Conservation (phyloP, 2,797 vertebrate genomes). For the Odontamblyopus lacepedii region DNA sequence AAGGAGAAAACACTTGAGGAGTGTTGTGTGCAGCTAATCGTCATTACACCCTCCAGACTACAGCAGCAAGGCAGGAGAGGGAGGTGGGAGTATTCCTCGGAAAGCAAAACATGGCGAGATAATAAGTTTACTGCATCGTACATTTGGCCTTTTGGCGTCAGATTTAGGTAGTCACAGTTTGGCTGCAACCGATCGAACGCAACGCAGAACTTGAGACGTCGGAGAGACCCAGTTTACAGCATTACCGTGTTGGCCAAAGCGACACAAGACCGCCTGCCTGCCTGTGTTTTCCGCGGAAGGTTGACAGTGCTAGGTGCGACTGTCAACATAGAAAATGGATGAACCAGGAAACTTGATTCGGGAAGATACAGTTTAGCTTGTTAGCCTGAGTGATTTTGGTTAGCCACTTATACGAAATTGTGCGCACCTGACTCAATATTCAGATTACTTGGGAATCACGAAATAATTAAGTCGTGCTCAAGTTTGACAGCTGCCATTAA, state of each 20-base stretch:
- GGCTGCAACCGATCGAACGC: slow-evolving; percentile 31
- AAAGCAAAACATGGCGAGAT: slow-evolving; percentile 75
- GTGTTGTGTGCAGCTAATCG: slow-evolving; percentile 60
- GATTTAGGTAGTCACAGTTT: slow-evolving; percentile 8
- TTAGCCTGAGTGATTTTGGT: slow-evolving; percentile 52
- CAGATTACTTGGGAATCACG: slow-evolving; percentile 8
- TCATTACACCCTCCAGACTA: slow-evolving; percentile 46
- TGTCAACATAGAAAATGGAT: slow-evolving; percentile 71
- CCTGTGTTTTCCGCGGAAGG: slow-evolving; percentile 60
- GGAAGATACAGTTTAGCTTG: slow-evolving; percentile 37
- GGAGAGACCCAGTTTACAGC: slow-evolving; percentile 39
- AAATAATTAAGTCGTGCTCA: slow-evolving; percentile 47
- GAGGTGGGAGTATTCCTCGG: slow-evolving; percentile 52
- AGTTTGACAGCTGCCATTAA: slow-evolving; percentile 53
- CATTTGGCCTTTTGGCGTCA: slow-evolving; percentile 27
- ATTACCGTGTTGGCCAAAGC: slow-evolving; percentile 41
- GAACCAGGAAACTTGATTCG: slow-evolving; percentile 65
- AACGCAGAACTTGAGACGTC: slow-evolving; percentile 36
- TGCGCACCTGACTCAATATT: slow-evolving; percentile 58
- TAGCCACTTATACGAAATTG: slow-evolving; percentile 10
- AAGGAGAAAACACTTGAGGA: slow-evolving; percentile 66
- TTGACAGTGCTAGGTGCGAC: slow-evolving; percentile 71
- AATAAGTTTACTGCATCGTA: slow-evolving; percentile 61
- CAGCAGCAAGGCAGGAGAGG: slow-evolving; percentile 35
- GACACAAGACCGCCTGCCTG: slow-evolving; percentile 21